Percentiles rank a stretch among this genome's conserved stretches.
Evolutionary conservation across 2,888 invertebrate genomes (phyloP).

Genomic region (Nephrotoma appendiculata): DNA sequence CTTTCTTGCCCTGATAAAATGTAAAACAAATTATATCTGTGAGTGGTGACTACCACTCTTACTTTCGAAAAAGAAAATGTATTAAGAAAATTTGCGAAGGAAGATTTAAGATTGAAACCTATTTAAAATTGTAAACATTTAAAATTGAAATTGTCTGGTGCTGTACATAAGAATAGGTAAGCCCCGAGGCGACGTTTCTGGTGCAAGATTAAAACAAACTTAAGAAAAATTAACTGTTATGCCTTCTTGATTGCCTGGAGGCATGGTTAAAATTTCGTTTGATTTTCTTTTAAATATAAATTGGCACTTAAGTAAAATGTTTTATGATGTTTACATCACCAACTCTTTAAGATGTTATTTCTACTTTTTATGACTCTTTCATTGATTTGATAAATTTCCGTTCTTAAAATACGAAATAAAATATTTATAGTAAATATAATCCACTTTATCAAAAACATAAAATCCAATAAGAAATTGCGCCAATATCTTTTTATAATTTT

Average conservation of each 20-base stretch:
- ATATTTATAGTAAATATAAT: not conserved
- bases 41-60: too few species aligned
- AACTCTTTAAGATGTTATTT: not conserved
- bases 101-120: too few species aligned
- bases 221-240: not conserved
- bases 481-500: not conserved
- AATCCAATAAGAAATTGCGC: not conserved
- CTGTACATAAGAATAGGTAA: not conserved
- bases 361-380: not conserved
- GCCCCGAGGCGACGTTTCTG: not conserved
- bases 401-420: not conserved
- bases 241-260: not conserved
- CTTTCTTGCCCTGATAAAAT: too few species aligned
- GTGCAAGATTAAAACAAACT: not conserved
- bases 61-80: too few species aligned
- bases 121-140: too few species aligned
- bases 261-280: not conserved
- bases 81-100: too few species aligned
- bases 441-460: not conserved
- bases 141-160: too few species aligned
- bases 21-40: too few species aligned
- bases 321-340: not conserved
- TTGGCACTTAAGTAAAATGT: not conserved
- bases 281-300: not conserved
- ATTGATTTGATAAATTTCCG: not conserved